A percentile compares a stretch with the other conserved stretches of the same genome.
phyloP scores from a whole-genome alignment of 2,888 invertebrate genomes.

The Parelbella ahira region DNA sequence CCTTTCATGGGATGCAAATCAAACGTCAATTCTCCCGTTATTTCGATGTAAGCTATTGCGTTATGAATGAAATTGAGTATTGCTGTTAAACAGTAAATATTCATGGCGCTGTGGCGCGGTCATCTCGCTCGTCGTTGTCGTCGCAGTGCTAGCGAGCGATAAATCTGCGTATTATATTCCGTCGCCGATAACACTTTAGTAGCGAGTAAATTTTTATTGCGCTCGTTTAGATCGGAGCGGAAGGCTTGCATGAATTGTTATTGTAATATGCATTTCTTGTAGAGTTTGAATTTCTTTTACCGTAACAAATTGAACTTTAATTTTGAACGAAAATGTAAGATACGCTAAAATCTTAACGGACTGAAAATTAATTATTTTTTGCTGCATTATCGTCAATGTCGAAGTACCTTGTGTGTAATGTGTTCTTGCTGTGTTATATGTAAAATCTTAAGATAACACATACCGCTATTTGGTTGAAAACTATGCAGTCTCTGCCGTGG shows the following conservation, averaged over 20 bases:
- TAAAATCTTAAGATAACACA: too few relatives aligned
- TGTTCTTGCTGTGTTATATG: too few relatives aligned
- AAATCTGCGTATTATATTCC: slow-evolving; percentile 23
- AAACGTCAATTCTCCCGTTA: slow-evolving; percentile 28
- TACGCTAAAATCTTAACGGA: too few relatives aligned
- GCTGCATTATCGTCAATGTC: too few relatives aligned
- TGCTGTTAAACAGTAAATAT: slow-evolving; percentile 25
- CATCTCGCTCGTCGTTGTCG: slow-evolving; percentile 23
- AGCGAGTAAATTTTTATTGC: slow-evolving; percentile 37
- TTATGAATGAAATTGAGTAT: slow-evolving; percentile 23
- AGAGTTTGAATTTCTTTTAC: too few relatives aligned
- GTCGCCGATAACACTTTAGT: slow-evolving; percentile 39
- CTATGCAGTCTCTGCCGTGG: too few relatives aligned
- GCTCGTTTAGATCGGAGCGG: slow-evolving; percentile 5
- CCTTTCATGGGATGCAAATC: slow-evolving; percentile 19
- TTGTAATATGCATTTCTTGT: too few relatives aligned
- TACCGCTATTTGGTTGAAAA: too few relatives aligned
- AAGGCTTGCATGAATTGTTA: slow-evolving; percentile 7
- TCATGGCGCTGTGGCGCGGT: slow-evolving; percentile 20
- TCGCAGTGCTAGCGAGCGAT: slow-evolving; percentile 19
- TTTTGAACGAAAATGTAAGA: too few relatives aligned
- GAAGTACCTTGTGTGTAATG: too few relatives aligned
- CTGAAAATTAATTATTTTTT: too few relatives aligned
- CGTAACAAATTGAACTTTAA: too few relatives aligned
- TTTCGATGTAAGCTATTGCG: slow-evolving; percentile 14